Conservation (phyloP, 2,113 vertebrate species). For the Brienomyrus brachyistius region DNA sequence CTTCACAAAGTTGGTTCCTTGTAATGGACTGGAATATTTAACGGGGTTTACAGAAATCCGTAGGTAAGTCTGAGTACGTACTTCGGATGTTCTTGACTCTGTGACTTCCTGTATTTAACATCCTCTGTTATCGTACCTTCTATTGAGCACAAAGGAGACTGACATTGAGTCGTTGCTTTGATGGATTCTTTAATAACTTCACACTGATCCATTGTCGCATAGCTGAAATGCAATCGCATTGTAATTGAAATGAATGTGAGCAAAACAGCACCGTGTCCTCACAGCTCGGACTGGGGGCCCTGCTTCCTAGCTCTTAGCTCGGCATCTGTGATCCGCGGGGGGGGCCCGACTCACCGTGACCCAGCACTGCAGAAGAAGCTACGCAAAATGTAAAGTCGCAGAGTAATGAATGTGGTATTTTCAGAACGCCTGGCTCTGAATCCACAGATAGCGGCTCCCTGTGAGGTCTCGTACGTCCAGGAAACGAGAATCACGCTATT, state of each 20-base stretch:
- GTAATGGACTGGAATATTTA: neutral
- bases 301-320: neutral
- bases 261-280: neutral
- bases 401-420: neutral
- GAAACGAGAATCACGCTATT: neutral
- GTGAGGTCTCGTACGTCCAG: neutral
- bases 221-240: neutral
- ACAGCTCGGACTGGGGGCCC: neutral
- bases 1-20: neutral
- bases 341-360: neutral
- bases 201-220: neutral
- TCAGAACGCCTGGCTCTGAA: neutral
- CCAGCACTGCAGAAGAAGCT: neutral
- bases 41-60: neutral
- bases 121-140: neutral
- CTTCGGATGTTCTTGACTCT: neutral
- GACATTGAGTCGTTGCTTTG: neutral
- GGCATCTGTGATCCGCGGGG: neutral
- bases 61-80: neutral
- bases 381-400: neutral
- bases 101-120: neutral
- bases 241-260: neutral
- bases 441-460: neutral
- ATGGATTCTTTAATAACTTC: neutral
- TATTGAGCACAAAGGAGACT: neutral